These are phyloP conservation scores for Musca vetustissima DNA, from an alignment of 1,140 invertebrate genomes.

Conservation along the genomic window DNA sequence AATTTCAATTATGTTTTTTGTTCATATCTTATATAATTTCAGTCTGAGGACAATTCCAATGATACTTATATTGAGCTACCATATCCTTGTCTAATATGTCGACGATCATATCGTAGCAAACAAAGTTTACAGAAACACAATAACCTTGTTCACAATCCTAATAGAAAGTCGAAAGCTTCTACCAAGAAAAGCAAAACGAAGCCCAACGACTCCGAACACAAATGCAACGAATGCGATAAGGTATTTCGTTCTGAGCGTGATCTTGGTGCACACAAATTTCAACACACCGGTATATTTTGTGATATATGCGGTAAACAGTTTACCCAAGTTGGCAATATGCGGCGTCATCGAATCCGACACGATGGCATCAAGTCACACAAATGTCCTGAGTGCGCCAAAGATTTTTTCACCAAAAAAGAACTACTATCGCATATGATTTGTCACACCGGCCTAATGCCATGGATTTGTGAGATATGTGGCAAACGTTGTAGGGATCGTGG, in stretches of 20 bases:
- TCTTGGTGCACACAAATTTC: conserved; percentile 41
- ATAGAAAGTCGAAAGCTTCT: background rate
- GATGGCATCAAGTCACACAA: conserved; percentile 45
- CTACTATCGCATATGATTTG: conserved; percentile 44
- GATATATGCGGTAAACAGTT: conserved; percentile 48
- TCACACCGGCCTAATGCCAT: conserved; percentile 45
- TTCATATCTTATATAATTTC: background rate
- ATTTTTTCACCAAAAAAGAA: conserved; percentile 46
- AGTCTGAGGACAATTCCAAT: background rate
- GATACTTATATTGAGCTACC: conserved; percentile 10
- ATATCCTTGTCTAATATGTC: conserved; percentile 40
- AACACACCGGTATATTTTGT: conserved; percentile 47
- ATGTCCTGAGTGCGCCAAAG: conserved; percentile 39
- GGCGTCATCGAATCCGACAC: conserved; percentile 43
- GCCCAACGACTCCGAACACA: background rate
- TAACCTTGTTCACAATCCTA: conserved; percentile 32
- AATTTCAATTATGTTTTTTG: too few relatives aligned
- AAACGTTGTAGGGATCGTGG: conserved; percentile 42
- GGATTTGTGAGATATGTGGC: conserved; percentile 46
- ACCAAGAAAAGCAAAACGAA: background rate
- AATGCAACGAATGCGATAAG: conserved; percentile 26
- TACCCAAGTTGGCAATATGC: conserved; percentile 44
- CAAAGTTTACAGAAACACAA: conserved; percentile 42
- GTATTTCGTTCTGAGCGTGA: conserved; percentile 43
- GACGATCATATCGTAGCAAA: conserved; percentile 41